Base-by-base conservation (phyloP, 2,113 vertebrate species). In the Tyrannus savana region DNA sequence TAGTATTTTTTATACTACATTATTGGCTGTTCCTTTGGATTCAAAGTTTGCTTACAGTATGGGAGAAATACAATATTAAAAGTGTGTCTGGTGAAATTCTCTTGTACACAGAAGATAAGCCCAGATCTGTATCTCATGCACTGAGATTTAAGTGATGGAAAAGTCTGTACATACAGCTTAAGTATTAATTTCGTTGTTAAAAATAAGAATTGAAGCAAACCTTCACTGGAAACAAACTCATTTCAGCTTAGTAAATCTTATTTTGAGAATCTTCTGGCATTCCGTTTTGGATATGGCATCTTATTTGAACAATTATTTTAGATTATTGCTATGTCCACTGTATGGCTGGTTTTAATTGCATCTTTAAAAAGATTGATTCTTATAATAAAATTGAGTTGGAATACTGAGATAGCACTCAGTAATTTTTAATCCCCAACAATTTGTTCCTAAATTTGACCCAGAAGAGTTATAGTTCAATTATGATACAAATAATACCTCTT, bases 311-410 rank as follows among this genome's bases (percentile, higher is more conserved):
- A 42, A 60, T 80, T 95, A 60, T 46, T 90, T 23, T 87, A 60
- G 27, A 22, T 87, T 74, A 91, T 63, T 96, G 21, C 25, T 76
- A 44, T 5, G 14, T 91, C 73, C 76, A 56, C 41, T 80, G 12
- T 64, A 71, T 60, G 50, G 27, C 21, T 87, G 21, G 35, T 95
- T 79, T 81, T 84, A 95, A 94, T 90, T 62, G 30, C 44, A 33
- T 50, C 58, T 90, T 96, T 75, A 75, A 86, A 95, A 95, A 81
- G 72, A 95, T 90, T 75, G 19, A 94, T 95, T 96, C 44, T 10
- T 4, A 12, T 78, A 88, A 96, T 95, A 91, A 96, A 93, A 71
- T 30, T 58, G 60, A 56, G 19, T 78, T 93, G 52, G 52, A 95
- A 80, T 72, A 78, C 37, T 35, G 37, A 90, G 37, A 56, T 53